Base-by-base conservation (phyloP, 2,888 invertebrate species). In the Camptogramma bilineatum region DNA sequence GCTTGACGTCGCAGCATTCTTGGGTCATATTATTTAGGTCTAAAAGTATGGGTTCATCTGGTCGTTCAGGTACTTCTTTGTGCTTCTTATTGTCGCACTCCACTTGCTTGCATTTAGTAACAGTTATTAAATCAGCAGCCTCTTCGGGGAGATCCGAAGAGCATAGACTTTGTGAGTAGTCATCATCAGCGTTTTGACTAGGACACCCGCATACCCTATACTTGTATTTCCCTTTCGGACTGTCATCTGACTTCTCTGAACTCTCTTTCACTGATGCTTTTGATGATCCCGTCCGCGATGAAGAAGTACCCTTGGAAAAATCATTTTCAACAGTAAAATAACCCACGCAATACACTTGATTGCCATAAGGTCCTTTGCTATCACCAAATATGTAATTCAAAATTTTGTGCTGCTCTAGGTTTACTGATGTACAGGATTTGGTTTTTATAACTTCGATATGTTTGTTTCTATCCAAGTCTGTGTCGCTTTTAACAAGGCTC, bases 301-400 rank as follows among this genome's bases (percentile, higher is more conserved):
- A 52, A 19, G 66, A 59, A 17, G 52, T 19, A 17, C 54, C 57
- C 56, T 72, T 71, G 3, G 69, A 62, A 1, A 76, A 72, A 57
- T 82, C 78, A 46, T 81, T 84, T 71, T 85, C 78, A 34, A 91
- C 85, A 24, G 86, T 88, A 72, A 85, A 87, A 75, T 90, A 92
- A 39, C 82, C 82, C 0, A 91, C 88, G 68, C 77, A 87, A 68
- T 88, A 90, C 13, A 86, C 79, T 70, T 79, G 74, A 59, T 85
- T 85, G 3, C 79, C 77, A 61, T 78, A 80, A 10, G 75, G 71
- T 10, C 74, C 78, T 19, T 65, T 69, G 10, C 64, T 69, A 46
- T 81, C 79, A 8, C 82, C 83, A 74, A 87, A 90, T 65, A 90
- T 84, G 48, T 90, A 88, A 68, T 83, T 78, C 52, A 85, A 78